Evolutionary conservation across 2,797 vertebrate species (phyloP).

Genomic region (Darevskia mixta): DNA sequence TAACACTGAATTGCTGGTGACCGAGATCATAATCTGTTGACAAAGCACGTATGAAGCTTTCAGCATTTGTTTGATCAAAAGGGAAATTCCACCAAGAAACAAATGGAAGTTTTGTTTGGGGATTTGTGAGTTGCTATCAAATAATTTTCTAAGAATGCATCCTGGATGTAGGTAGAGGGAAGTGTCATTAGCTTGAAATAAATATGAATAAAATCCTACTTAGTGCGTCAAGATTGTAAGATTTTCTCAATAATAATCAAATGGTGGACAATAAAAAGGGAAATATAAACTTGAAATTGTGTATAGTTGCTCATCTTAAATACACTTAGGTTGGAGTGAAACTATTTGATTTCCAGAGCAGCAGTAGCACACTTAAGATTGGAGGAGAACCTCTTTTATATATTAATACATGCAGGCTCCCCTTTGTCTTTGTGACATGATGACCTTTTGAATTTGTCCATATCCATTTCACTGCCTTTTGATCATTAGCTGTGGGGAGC

Average conservation of each 20-base stretch:
- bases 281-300: not conserved
- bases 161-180: not conserved
- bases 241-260: no score
- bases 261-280: not conserved
- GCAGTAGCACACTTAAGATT: not conserved
- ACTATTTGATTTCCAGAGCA: not conserved
- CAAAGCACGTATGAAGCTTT: not conserved
- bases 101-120: not conserved
- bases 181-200: not conserved
- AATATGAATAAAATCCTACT: not conserved
- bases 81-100: not conserved
- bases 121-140: not conserved
- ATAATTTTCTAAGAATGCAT: not conserved
- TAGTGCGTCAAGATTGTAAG: no score
- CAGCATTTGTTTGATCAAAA: not conserved
- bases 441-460: slow-evolving; percentile 27
- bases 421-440: slow-evolving; percentile 17
- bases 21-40: not conserved
- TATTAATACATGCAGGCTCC: not conserved
- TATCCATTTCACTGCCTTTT: slow-evolving; percentile 67
- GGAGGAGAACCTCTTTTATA: not conserved
- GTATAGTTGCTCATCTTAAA: not conserved
- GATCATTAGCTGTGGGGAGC: slow-evolving; percentile 68
- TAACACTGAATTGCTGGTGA: not conserved
- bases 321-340: not conserved